Percentiles rank a stretch among this genome's conserved stretches.
Conservation (phyloP, 1,140 invertebrate species). For the Vanessa tameamea region DNA sequence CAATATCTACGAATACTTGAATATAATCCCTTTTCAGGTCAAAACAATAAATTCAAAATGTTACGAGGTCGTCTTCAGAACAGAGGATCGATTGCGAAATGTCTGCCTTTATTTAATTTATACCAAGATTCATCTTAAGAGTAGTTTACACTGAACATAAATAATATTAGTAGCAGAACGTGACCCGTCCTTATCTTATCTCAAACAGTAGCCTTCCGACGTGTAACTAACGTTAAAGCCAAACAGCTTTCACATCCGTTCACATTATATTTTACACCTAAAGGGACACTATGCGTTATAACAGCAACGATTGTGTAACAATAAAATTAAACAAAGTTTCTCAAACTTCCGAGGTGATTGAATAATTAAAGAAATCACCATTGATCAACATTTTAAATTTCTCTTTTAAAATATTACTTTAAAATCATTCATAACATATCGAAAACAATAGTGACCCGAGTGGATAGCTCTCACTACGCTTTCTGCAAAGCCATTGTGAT, state of each 20-base stretch:
- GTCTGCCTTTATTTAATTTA: constrained; percentile 23
- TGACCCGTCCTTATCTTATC: constrained; percentile 34
- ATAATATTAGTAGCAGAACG: constrained; percentile 20
- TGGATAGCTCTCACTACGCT: constrained; percentile 58
- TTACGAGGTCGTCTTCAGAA: constrained; percentile 33
- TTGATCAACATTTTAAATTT: constrained; percentile 39
- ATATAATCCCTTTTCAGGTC: constrained; percentile 31
- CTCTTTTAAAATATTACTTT: constrained; percentile 10
- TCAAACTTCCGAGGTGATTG: constrained; percentile 9
- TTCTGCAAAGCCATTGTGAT: constrained; percentile 56
- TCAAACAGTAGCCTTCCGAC: constrained; percentile 18
- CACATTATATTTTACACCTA: constrained; percentile 14
- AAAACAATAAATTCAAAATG: constrained; percentile 35
- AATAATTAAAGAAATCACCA: constrained; percentile 34
- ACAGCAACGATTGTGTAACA: constrained; percentile 6
- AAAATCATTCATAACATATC: constrained; percentile 32
- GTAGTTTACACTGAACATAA: constrained; percentile 2
- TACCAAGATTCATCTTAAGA: constrained; percentile 18
- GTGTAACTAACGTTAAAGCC: constrained; percentile 24
- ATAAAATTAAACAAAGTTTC: constrained; percentile 17
- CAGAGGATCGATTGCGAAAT: constrained; percentile 25
- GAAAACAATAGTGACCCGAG: constrained; percentile 51
- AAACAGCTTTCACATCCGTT: constrained; percentile 43
- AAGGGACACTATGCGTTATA: constrained; percentile 8
- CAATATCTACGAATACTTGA: constrained; percentile 19